phyloP scores from a whole-genome alignment of 1,140 invertebrate genomes.

The Atta cephalotes region DNA sequence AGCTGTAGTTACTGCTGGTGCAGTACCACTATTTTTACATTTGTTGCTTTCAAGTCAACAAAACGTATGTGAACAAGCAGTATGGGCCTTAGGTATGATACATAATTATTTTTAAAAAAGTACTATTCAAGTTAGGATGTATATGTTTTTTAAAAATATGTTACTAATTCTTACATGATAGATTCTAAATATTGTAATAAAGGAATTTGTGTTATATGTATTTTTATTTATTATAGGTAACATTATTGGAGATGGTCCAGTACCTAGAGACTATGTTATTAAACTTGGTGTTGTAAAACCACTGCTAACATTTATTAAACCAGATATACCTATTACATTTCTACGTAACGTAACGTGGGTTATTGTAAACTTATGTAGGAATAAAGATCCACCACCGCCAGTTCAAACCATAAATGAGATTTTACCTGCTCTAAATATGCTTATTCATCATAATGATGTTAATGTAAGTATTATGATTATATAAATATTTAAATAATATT shows the following conservation, averaged over 20 bases:
- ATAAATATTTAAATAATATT: slow-evolving; percentile 5
- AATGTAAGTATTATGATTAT: slow-evolving; percentile 90
- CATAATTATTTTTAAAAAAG: slow-evolving; percentile 20
- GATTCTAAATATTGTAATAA: neutral
- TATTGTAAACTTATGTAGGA: slow-evolving; percentile 98
- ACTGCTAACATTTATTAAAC: slow-evolving; percentile 95
- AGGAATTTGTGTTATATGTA: neutral
- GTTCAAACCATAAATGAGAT: slow-evolving; percentile 96
- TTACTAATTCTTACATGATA: neutral
- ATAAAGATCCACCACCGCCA: slow-evolving; percentile 97
- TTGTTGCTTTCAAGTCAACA: slow-evolving; percentile 96
- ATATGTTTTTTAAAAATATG: neutral
- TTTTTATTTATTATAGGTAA: slow-evolving; percentile 87
- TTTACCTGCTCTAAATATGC: slow-evolving; percentile 96
- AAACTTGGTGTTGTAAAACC: slow-evolving; percentile 95
- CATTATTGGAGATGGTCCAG: slow-evolving; percentile 97
- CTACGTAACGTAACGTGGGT: slow-evolving; percentile 99
- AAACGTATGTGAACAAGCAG: slow-evolving; percentile 99
- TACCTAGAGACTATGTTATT: slow-evolving; percentile 96
- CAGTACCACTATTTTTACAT: slow-evolving; percentile 97
- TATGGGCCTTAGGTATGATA: slow-evolving; percentile 96
- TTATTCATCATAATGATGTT: slow-evolving; percentile 98
- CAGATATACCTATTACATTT: slow-evolving; percentile 96
- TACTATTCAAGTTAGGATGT: neutral
- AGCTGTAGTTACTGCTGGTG: slow-evolving; percentile 97